Percentiles rank a stretch among this genome's conserved stretches.
Evolutionary conservation across 2,797 vertebrate species (phyloP).

Genomic region (Otus scops): DNA sequence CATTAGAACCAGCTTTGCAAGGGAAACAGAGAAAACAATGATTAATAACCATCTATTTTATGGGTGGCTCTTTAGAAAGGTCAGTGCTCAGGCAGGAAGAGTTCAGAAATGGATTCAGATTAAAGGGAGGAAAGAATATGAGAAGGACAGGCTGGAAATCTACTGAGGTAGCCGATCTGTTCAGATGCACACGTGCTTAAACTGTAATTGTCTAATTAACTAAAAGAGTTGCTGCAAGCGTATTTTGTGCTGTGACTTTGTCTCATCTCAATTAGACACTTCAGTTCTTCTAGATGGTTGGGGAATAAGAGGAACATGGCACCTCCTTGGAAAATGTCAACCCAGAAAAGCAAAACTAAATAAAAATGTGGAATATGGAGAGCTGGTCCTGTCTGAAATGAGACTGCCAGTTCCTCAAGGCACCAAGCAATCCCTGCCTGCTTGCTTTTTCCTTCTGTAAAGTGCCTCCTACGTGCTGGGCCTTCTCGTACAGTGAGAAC

Average conservation of each 20-base stretch:
- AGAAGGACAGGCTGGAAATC: background rate
- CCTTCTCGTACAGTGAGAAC: background rate
- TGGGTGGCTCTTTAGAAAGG: background rate
- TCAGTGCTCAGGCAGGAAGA: background rate
- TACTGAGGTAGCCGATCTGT: background rate
- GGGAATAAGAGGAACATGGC: background rate
- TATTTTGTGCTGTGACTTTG: background rate
- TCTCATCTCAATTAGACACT: background rate
- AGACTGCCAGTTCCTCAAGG: background rate
- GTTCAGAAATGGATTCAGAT: background rate
- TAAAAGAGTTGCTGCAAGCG: background rate
- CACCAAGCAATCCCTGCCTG: background rate
- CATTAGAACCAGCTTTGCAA: background rate
- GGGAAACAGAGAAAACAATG: background rate
- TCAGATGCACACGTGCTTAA: background rate
- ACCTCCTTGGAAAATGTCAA: background rate
- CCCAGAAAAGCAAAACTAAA: background rate
- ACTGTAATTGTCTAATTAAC: background rate
- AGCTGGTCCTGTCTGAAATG: background rate
- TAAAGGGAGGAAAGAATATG: background rate
- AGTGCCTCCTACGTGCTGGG: accelerated
- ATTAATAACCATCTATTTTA: background rate
- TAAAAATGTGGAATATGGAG: background rate
- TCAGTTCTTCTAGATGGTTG: background rate
- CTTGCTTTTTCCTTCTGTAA: background rate